Conservation (phyloP, 2,888 invertebrate species). For the Megalurothrips usitatus region DNA sequence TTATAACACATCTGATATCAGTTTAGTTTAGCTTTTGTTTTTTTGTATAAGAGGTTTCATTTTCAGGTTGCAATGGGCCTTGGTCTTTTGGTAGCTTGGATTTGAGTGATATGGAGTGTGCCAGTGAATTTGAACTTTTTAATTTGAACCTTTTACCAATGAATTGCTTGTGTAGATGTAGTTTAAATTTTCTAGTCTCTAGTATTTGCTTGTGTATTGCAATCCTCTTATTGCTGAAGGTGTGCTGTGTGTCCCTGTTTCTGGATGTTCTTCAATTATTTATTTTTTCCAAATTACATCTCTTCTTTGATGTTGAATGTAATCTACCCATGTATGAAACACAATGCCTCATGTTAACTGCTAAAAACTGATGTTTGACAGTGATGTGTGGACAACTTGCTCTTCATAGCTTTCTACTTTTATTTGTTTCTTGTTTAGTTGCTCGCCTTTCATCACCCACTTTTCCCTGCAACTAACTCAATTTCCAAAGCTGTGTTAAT, state of each 20-base stretch:
- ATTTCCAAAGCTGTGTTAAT: background rate
- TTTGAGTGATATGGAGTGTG: too few species aligned
- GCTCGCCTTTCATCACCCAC: background rate
- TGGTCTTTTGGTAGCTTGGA: too few species aligned
- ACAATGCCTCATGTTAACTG: background rate
- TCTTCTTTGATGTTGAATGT: slow-evolving; percentile 23
- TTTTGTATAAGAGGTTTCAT: slow-evolving; percentile 31
- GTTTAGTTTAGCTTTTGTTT: slow-evolving; percentile 30
- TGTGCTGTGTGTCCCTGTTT: background rate
- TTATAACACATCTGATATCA: slow-evolving; percentile 31
- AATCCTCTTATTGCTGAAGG: background rate
- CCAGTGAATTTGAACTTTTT: background rate
- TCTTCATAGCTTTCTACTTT: slow-evolving; percentile 3
- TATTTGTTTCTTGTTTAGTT: slow-evolving; percentile 15
- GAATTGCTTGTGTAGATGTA: slow-evolving; percentile 45
- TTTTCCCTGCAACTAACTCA: slow-evolving; percentile 6
- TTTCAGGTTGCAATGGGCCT: slow-evolving; percentile 40
- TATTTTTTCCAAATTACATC: slow-evolving; percentile 37
- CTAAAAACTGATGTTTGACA: background rate
- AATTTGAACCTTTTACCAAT: slow-evolving; percentile 37
- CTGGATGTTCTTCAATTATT: slow-evolving; percentile 43
- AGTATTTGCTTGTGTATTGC: background rate
- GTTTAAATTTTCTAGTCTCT: slow-evolving; percentile 43
- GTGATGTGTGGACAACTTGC: background rate
- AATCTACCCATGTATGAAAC: background rate